A percentile compares a stretch with the other conserved stretches of the same genome.
Evolutionary conservation across 2,797 vertebrate species (phyloP).

Genomic region (Kryptopterus vitreolus): DNA sequence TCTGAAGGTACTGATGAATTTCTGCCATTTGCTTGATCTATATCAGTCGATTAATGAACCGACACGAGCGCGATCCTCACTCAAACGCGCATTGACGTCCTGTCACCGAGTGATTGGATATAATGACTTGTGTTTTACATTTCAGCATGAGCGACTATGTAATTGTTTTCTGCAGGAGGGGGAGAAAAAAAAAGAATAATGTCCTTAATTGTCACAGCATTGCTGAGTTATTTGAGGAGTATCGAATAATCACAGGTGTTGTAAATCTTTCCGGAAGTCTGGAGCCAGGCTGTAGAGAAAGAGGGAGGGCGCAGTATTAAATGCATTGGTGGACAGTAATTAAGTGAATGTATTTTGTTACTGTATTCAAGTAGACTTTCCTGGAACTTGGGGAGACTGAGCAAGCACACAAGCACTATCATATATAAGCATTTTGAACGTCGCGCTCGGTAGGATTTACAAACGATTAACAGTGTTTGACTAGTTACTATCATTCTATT

Average conservation of each 20-base stretch:
- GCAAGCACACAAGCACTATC: no score
- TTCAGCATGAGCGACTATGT: constrained; percentile 8
- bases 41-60: constrained; percentile 28
- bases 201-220: constrained; percentile 4
- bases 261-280: constrained; percentile 16
- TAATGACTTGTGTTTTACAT: constrained; percentile 23
- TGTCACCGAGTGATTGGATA: constrained; percentile 11
- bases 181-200: constrained; percentile 17
- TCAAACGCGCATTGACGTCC: constrained; percentile 23
- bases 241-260: not conserved
- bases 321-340: not conserved
- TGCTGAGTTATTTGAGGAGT: not conserved
- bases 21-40: constrained; percentile 25
- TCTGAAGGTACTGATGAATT: constrained; percentile 11
- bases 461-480: no score
- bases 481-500: no score
- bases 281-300: not conserved
- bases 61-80: constrained; percentile 7
- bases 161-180: constrained; percentile 33
- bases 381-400: no score
- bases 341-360: no score
- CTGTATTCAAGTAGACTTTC: no score
- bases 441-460: no score
- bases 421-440: no score
- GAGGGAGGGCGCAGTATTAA: not conserved